Conservation (phyloP, 2,888 invertebrate species). For the Conistra vaccinii region DNA sequence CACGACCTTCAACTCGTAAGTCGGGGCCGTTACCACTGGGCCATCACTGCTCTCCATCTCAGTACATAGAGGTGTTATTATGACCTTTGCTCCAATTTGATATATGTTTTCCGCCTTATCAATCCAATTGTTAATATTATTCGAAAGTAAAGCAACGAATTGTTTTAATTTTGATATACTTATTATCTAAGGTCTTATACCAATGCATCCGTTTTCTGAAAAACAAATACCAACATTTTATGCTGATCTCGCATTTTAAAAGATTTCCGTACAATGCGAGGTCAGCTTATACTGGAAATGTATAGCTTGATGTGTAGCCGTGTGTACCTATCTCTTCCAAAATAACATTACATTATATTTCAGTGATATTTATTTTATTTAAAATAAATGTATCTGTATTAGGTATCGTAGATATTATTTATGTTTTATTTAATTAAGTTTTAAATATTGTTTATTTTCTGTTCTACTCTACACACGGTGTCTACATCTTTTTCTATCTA, state of each 20-base stretch:
- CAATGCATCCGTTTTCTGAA: background rate
- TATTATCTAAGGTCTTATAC: too few relatives aligned
- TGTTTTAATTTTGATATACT: background rate
- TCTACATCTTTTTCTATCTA: background rate
- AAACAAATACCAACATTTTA: background rate
- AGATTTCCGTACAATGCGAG: too few relatives aligned
- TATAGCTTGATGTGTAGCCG: too few relatives aligned
- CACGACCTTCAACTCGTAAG: too few relatives aligned
- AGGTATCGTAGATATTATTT: background rate
- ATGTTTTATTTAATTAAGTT: too few relatives aligned
- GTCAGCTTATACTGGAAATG: too few relatives aligned
- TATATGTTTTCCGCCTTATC: background rate
- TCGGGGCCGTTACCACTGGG: too few relatives aligned
- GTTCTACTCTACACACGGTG: too few relatives aligned
- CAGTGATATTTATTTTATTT: too few relatives aligned
- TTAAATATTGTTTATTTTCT: background rate
- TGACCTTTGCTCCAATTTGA: background rate
- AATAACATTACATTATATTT: background rate
- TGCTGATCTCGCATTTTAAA: too few relatives aligned
- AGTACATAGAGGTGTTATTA: background rate
- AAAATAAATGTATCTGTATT: too few relatives aligned
- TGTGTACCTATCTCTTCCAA: background rate
- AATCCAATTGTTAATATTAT: background rate
- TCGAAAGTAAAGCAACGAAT: background rate
- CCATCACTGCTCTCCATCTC: too few relatives aligned